Conservation (phyloP, 1,140 invertebrate genomes). For the Phthorimaea operculella region DNA sequence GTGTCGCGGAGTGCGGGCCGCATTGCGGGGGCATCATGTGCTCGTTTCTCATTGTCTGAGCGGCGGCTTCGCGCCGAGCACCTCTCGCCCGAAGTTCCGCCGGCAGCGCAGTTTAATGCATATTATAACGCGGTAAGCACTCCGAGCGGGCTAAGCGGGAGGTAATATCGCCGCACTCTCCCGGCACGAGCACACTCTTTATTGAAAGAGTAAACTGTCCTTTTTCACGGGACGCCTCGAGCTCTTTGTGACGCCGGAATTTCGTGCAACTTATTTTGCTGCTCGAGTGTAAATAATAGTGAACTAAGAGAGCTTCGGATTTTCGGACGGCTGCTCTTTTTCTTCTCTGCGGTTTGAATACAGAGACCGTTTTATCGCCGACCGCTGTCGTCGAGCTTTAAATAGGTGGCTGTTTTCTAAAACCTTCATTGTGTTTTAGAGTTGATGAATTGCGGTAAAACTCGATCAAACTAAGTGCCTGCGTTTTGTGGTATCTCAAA, state of each 20-base stretch:
- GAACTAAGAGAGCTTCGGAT: slow-evolving; percentile 41
- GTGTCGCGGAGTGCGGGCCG: slow-evolving; percentile 38
- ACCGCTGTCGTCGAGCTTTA: slow-evolving; percentile 14
- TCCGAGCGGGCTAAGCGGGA: slow-evolving; percentile 48
- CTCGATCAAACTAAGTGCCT: neutral
- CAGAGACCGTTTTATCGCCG: slow-evolving; percentile 30
- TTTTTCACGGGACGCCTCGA: slow-evolving; percentile 54
- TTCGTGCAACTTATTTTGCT: slow-evolving; percentile 52
- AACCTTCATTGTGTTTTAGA: slow-evolving; percentile 29
- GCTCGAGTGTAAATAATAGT: slow-evolving; percentile 50
- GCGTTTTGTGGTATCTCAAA: neutral
- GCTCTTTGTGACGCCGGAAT: slow-evolving; percentile 49
- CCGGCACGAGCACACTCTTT: slow-evolving; percentile 43
- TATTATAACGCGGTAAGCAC: slow-evolving; percentile 61
- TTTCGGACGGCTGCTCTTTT: slow-evolving; percentile 32
- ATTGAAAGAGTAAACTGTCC: slow-evolving; percentile 65
- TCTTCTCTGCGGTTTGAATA: slow-evolving; percentile 32
- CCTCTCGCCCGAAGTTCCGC: slow-evolving; percentile 38
- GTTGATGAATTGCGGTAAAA: slow-evolving; percentile 11
- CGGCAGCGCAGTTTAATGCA: slow-evolving; percentile 55
- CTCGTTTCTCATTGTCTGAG: slow-evolving; percentile 61
- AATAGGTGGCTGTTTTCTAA: slow-evolving; percentile 26
- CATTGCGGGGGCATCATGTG: slow-evolving; percentile 58
- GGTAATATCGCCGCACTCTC: slow-evolving; percentile 45
- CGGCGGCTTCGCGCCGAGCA: slow-evolving; percentile 31